Base-by-base conservation (phyloP, 92 coral and sea anemone species). In the Montipora capitata region DNA sequence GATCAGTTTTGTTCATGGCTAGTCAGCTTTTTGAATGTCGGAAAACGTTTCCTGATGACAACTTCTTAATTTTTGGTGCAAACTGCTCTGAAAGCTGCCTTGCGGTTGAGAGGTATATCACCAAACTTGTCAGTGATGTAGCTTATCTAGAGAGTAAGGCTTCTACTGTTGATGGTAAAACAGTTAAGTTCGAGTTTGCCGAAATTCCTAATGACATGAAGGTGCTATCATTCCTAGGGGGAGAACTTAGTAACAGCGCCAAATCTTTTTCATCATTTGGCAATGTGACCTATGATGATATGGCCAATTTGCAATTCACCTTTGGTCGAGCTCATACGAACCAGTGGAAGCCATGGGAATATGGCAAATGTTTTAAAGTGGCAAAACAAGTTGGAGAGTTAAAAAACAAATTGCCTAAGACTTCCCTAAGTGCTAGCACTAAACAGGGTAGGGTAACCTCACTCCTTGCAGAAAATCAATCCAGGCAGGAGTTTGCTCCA, bases 161-260 rank as follows among this genome's bases (percentile, higher is more conserved):
- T 14, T 90, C 67, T 17, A 61, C 87, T 72, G 84, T 91, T 0
- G 20, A 51, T 45, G 75, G 84, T 43, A 81, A 40, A 9, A 40
- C 44, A 10, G 87, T 91, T 40, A 91, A 86, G 27, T 91, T 86
- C 76, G 77, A 56, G 20, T 64, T 86, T 74, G 52, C 83, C 10
- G 91, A 91, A 68, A 40, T 91, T 20, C 94, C 94, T n/a, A 80
- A 86, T 74, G 94, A 91, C 80, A 91, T 91, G 94, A 91, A 91
- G 76, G 80, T 91, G 91, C 85, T 91, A 2, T 42, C 67, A 4
- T 91, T 91, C 76, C 18, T 90, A 38, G 85, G 66, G 43, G 93
- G 90, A 14, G 89, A 89, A 51, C 85, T 84, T 4, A 74, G 48
- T n/a, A 84, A 84, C 43, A 75, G 80, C 62, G 91, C 88, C 18